Percentiles rank a stretch among this genome's conserved stretches.
These are phyloP conservation scores for Orthosia gracilis DNA, from an alignment of 2,888 invertebrate species.

Conservation along the genomic window DNA sequence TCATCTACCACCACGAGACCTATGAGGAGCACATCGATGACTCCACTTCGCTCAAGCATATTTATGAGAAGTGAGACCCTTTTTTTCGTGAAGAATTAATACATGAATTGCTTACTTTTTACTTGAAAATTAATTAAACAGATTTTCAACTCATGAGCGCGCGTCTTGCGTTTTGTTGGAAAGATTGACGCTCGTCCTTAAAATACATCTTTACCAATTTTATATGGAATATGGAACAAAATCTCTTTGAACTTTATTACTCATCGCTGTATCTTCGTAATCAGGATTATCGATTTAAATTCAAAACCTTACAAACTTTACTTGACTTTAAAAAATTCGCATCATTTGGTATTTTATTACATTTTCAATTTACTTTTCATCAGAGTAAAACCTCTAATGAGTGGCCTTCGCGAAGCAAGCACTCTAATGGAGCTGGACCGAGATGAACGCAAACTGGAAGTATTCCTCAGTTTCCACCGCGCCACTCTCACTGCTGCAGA, in stretches of 20 bases:
- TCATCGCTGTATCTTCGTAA: not conserved
- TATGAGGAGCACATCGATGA: conserved; percentile 97
- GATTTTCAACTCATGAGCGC: not conserved
- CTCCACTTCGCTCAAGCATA: conserved; percentile 95
- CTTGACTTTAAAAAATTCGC: not conserved
- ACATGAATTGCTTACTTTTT: not conserved
- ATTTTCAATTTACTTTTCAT: not conserved
- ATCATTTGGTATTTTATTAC: not conserved
- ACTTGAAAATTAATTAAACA: not conserved
- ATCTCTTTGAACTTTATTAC: not conserved
- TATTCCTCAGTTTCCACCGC: conserved; percentile 97
- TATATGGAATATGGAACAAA: not conserved
- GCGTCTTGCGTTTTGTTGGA: not conserved
- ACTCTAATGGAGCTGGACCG: conserved; percentile 97
- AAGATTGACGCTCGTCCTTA: not conserved
- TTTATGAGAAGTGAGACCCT: conserved; percentile 96
- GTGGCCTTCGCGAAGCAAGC: conserved; percentile 96
- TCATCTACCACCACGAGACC: conserved; percentile 98
- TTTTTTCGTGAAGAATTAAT: not conserved
- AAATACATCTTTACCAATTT: not conserved
- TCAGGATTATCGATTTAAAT: not conserved
- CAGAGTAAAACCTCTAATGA: conserved; percentile 96
- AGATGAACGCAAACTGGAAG: conserved; percentile 98
- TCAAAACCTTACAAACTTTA: not conserved
- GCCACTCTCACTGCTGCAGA: conserved; percentile 96